Conservation (phyloP, 2,113 vertebrate genomes). For the Hucho hucho region DNA sequence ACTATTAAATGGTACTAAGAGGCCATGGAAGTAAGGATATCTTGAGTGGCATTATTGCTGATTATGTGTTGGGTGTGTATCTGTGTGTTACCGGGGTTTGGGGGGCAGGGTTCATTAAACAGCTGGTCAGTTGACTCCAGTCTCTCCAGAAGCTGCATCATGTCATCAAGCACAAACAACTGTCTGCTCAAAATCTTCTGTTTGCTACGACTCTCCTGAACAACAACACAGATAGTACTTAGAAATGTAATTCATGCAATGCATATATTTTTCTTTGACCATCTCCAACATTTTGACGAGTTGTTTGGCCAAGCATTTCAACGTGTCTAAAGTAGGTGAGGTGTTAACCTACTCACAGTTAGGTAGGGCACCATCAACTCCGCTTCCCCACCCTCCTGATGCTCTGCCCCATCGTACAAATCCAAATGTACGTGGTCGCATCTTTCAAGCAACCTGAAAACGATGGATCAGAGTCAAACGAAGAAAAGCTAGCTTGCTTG, state of each 20-base stretch:
- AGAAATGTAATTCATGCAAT: no score
- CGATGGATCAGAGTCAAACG: not conserved
- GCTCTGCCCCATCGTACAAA: slow-evolving; percentile 40
- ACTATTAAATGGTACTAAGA: no score
- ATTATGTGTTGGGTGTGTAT: not conserved
- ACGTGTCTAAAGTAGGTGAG: not conserved
- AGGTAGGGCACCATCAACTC: slow-evolving; percentile 57
- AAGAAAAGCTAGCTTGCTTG: not conserved
- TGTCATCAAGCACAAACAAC: slow-evolving; percentile 66
- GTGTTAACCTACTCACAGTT: slow-evolving; percentile 43
- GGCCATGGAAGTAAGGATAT: not conserved
- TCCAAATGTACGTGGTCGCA: slow-evolving; percentile 54
- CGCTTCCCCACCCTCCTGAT: slow-evolving; percentile 46
- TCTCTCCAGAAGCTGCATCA: slow-evolving; percentile 64
- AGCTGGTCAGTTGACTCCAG: slow-evolving; percentile 60
- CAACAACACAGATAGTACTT: slow-evolving; percentile 1
- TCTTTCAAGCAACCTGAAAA: slow-evolving; percentile 60
- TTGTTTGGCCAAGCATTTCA: no score
- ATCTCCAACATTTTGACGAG: no score
- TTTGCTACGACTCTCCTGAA: slow-evolving; percentile 66
- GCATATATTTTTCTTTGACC: not conserved
- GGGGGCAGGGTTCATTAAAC: slow-evolving; percentile 46
- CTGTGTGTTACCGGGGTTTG: slow-evolving; percentile 48
- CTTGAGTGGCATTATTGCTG: no score
- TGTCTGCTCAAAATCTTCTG: slow-evolving; percentile 72